Conservation (phyloP, 2,113 vertebrate genomes). For the Sakesphorus luctuosus region DNA sequence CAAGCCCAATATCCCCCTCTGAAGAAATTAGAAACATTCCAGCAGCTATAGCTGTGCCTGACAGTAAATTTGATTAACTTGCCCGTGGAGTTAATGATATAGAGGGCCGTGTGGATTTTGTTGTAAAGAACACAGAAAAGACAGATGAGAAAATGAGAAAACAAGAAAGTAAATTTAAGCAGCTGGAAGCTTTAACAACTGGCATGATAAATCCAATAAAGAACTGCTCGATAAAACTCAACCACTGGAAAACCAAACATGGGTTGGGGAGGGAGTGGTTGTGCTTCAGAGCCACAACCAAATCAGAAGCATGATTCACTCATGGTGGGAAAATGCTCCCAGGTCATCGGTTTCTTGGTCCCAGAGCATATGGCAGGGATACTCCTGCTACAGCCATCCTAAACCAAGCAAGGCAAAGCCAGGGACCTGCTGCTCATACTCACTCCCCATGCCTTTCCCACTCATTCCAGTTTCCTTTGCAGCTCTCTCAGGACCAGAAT, state of each 20-base stretch:
- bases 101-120: conserved; percentile 74
- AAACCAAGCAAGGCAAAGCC: background rate
- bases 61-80: conserved; percentile 74
- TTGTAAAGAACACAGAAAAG: conserved; percentile 76
- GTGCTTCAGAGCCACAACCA: background rate
- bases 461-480: background rate
- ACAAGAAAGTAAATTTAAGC: conserved; percentile 76
- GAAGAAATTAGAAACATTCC: conserved; percentile 67
- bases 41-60: conserved; percentile 58
- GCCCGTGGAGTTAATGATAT: conserved; percentile 73
- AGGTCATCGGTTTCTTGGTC: background rate
- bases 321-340: background rate
- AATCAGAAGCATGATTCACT: background rate
- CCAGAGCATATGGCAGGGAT: rapidly evolving
- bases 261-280: conserved; percentile 3
- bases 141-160: conserved; percentile 77
- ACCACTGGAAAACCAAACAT: conserved; percentile 63
- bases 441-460: background rate
- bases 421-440: background rate
- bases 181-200: conserved; percentile 75
- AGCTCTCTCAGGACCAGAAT: background rate
- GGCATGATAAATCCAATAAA: conserved; percentile 75
- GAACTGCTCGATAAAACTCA: conserved; percentile 71
- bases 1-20: background rate
- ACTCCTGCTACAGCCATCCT: background rate